Percentiles rank a stretch among this genome's conserved stretches.
Conservation (phyloP, 2,888 invertebrate species). For the Petrolisthes manimaculis region DNA sequence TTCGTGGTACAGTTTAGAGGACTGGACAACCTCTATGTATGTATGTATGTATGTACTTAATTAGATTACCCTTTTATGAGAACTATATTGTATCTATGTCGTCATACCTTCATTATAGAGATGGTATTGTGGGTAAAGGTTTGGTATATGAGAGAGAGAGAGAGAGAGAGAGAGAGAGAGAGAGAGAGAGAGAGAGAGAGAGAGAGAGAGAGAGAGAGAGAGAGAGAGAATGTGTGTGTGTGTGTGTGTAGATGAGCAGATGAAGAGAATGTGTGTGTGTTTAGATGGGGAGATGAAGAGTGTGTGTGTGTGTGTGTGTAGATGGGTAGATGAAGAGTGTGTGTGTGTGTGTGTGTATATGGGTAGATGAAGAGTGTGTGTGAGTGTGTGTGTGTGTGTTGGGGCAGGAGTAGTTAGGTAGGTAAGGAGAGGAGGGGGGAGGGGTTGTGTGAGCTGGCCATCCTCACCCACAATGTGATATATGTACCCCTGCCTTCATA, state of each 20-base stretch:
- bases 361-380: no score
- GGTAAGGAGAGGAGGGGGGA: not conserved
- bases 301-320: no score
- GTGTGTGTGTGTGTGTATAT: not conserved
- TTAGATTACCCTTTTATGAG: no score
- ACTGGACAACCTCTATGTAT: no score
- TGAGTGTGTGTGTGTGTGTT: no score
- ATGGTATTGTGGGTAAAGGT: not conserved
- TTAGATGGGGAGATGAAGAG: not conserved
- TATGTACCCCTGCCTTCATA: slow-evolving; percentile 54
- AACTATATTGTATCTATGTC: no score
- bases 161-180: not conserved
- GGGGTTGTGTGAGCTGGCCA: not conserved
- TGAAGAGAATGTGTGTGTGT: not conserved
- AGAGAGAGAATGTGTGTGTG: not conserved
- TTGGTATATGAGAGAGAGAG: not conserved
- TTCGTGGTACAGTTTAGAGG: no score
- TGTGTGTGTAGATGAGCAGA: not conserved
- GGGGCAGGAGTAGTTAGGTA: no score
- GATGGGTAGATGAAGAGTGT: no score
- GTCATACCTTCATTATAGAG: no score
- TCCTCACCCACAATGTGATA: slow-evolving; percentile 44
- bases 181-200: slow-evolving; percentile 1
- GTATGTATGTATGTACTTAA: no score
- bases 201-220: not conserved